Conservation (phyloP, 2,888 invertebrate species). For the Scelioninae gen. 1 region DNA sequence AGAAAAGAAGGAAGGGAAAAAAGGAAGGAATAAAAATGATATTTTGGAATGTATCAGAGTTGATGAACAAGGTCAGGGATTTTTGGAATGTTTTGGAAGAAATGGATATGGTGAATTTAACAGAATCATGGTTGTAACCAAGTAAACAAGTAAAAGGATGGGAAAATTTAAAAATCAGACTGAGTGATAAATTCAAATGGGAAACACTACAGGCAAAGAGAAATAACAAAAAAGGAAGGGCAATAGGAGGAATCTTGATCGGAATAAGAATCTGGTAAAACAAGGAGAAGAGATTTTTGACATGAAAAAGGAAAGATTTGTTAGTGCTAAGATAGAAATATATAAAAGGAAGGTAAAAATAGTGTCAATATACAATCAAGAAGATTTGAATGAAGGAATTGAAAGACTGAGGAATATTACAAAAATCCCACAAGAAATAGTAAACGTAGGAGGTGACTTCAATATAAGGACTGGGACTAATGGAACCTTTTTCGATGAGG, state of each 20-base stretch:
- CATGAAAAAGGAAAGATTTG: not conserved
- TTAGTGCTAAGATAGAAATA: not conserved
- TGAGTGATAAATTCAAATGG: not conserved
- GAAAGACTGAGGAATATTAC: not conserved
- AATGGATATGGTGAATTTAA: constrained; percentile 8
- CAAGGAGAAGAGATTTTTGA: not conserved
- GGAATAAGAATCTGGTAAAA: not conserved
- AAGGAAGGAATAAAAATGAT: constrained; percentile 5
- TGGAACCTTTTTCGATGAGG: too few relatives aligned
- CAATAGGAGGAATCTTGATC: not conserved
- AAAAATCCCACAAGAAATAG: not conserved
- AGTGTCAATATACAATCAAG: not conserved
- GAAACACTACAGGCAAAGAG: not conserved
- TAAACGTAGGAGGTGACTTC: not conserved
- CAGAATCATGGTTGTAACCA: not conserved
- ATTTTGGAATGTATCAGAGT: not conserved
- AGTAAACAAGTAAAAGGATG: too few relatives aligned
- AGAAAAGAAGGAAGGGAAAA: not conserved
- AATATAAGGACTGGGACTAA: too few relatives aligned
- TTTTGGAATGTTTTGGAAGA: constrained; percentile 1
- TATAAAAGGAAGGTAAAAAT: not conserved
- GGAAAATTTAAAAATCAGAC: constrained; percentile 1
- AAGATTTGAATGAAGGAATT: not conserved
- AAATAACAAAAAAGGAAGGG: constrained; percentile 5
- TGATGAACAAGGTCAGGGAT: constrained; percentile 1